Evolutionary conservation across 2,888 invertebrate species (phyloP), one percentile per base, ranked within the genome.

Genomic region (Clostera curtula): DNA sequence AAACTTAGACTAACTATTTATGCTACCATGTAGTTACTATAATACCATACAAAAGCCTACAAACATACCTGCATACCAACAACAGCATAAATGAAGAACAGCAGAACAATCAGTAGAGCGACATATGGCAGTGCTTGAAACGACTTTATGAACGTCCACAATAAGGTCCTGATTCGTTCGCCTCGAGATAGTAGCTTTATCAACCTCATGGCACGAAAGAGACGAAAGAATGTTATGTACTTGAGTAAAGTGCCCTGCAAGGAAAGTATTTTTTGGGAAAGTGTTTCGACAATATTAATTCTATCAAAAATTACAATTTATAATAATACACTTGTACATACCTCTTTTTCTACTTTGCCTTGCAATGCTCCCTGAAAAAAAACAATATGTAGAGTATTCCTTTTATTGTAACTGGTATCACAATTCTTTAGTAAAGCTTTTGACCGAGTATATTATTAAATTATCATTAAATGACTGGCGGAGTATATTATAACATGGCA

Each of bases 121-220:
- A 99, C 99, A 69, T 99, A 99, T 2, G 99, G 99, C 66, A 99
- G 86, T 4, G 99, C 99, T 87, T 99, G 94, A 83, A 99, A 99
- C 3, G 98, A 98, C 83, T 99, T 99, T 57, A 99, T 96, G 73
- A 99, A 99, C 2, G 99, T 99, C 99, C 99, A 99, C 4, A 99
- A 86, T 24, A 99, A 85, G 0, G 99, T 99, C 31, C 98, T 87
- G 46, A 99, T 99, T 31, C 98, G 95, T 72, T 99, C 99, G 14
- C 98, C 98, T 72, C 97, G 89, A 50, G 97, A 97, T 29, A 99
- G 84, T 36, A 99, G 85, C 71, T 99, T 99, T 20, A 99, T 96
- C 43, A 99, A 85, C 41, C 99, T 89, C 98, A 99, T 98, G 16
- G 98, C 99, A 51, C 99, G 74, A 31, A 82, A 83, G 1, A 83